phyloP scores from a whole-genome alignment of 2,888 invertebrate species.

The Mesoligia furuncula region DNA sequence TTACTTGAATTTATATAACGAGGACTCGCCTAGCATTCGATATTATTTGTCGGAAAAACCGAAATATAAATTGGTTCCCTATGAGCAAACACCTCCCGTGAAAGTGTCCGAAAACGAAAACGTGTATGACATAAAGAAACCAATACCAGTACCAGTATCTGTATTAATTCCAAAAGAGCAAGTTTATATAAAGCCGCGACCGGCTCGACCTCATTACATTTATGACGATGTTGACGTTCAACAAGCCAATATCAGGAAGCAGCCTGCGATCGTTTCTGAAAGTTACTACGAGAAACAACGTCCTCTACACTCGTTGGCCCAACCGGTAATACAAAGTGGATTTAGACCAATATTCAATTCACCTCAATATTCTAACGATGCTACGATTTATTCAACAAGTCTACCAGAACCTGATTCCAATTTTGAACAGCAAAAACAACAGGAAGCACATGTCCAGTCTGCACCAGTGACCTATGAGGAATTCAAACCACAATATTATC shows the following conservation, averaged over 20 bases:
- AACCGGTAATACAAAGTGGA: conserved; percentile 82
- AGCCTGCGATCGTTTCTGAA: conserved; percentile 81
- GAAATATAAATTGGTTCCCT: conserved; percentile 87
- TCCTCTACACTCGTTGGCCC: conserved; percentile 66
- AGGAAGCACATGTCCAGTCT: conserved; percentile 68
- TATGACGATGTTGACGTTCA: conserved; percentile 76
- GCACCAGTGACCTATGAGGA: conserved; percentile 67
- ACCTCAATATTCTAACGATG: conserved; percentile 70
- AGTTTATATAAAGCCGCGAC: conserved; percentile 80
- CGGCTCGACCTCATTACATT: conserved; percentile 75
- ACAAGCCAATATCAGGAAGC: conserved; percentile 72
- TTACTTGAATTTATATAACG: conserved; percentile 77
- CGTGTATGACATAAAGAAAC: conserved; percentile 74
- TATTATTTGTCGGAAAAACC: conserved; percentile 84
- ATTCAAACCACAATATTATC: conserved; percentile 77
- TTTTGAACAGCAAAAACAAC: conserved; percentile 72
- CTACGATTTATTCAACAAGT: conserved; percentile 71
- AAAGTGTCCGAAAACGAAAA: conserved; percentile 69
- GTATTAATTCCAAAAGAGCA: conserved; percentile 76
- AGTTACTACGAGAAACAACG: conserved; percentile 84
- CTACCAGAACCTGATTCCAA: conserved; percentile 64
- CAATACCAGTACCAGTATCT: conserved; percentile 72
- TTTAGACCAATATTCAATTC: conserved; percentile 82
- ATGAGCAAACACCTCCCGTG: conserved; percentile 87
- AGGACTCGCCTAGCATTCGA: conserved; percentile 77